Evolutionary conservation across 2,113 vertebrate species (phyloP).

Genomic region (Rhombomys opimus): DNA sequence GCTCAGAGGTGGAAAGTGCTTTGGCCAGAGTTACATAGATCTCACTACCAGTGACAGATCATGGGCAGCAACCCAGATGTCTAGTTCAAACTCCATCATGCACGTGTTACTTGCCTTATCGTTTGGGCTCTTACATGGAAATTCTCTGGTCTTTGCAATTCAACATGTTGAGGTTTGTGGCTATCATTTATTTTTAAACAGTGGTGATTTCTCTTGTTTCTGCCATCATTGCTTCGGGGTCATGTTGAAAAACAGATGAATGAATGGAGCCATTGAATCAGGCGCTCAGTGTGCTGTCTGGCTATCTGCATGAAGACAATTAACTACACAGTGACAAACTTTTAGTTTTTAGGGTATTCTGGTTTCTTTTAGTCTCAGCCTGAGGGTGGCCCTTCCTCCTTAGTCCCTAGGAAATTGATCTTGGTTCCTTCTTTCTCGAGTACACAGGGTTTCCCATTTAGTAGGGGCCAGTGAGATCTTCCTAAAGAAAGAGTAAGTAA

Average conservation of each 20-base stretch:
- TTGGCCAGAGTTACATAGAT: conserved; percentile 24
- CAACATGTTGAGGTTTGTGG: conserved; percentile 1
- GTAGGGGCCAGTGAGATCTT: neutral
- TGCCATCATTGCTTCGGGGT: neutral
- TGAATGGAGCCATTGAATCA: neutral
- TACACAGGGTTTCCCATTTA: neutral
- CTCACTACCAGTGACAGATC: conserved; percentile 45
- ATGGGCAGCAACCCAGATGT: conserved; percentile 12
- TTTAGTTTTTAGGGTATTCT: neutral
- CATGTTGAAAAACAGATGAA: neutral
- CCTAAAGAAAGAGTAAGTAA: neutral
- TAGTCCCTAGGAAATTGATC: neutral
- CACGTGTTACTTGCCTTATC: conserved; percentile 11
- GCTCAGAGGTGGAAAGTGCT: neutral
- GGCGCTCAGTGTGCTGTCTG: neutral
- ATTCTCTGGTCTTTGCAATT: conserved; percentile 37
- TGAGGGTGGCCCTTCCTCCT: neutral
- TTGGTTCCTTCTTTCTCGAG: neutral
- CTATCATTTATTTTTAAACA: conserved; percentile 37
- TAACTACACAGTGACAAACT: neutral
- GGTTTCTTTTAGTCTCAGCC: neutral
- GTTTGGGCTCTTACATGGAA: conserved; percentile 10
- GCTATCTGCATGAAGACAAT: neutral
- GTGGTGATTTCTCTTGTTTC: conserved; percentile 9
- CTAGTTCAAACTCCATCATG: neutral